Evolutionary conservation across 2,113 vertebrate genomes (phyloP).

Genomic region (Centropus unirufus): DNA sequence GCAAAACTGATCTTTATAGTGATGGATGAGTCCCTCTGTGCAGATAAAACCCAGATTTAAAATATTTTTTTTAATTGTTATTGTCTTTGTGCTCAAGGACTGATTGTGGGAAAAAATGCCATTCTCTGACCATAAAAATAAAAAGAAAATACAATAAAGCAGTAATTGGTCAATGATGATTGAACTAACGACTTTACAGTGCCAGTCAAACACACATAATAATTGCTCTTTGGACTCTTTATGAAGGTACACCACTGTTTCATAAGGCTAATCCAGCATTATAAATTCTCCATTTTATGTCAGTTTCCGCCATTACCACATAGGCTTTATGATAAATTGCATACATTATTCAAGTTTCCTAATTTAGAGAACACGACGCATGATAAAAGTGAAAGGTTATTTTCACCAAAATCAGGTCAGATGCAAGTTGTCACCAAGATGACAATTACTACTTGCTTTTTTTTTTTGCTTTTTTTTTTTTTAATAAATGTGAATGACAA

Average conservation of each 20-base stretch:
- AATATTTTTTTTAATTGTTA: conserved; percentile 76
- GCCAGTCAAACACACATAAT: conserved; percentile 65
- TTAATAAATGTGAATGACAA: background rate
- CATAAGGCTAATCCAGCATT: conserved; percentile 70
- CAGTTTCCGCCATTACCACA: conserved; percentile 40
- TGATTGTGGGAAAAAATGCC: conserved; percentile 78
- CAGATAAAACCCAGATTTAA: conserved; percentile 71
- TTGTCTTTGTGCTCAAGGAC: conserved; percentile 76
- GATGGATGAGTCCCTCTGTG: conserved; percentile 42
- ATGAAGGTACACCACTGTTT: conserved; percentile 68
- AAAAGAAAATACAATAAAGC: conserved; percentile 81
- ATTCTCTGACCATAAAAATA: conserved; percentile 78
- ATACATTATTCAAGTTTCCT: conserved; percentile 50
- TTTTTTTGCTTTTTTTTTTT: background rate
- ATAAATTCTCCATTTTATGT: conserved; percentile 71
- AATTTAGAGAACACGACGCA: background rate
- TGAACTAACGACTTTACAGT: conserved; percentile 74
- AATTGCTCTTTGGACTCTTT: conserved; percentile 81
- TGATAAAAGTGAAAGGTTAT: conserved; percentile 46
- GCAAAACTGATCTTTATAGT: conserved; percentile 64
- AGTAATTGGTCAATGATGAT: conserved; percentile 76
- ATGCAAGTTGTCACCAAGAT: background rate
- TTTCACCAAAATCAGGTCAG: background rate
- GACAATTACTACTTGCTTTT: background rate
- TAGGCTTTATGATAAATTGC: conserved; percentile 10